Evolutionary conservation across 2,797 vertebrate genomes (phyloP).

Genomic region (Lepus townsendii): DNA sequence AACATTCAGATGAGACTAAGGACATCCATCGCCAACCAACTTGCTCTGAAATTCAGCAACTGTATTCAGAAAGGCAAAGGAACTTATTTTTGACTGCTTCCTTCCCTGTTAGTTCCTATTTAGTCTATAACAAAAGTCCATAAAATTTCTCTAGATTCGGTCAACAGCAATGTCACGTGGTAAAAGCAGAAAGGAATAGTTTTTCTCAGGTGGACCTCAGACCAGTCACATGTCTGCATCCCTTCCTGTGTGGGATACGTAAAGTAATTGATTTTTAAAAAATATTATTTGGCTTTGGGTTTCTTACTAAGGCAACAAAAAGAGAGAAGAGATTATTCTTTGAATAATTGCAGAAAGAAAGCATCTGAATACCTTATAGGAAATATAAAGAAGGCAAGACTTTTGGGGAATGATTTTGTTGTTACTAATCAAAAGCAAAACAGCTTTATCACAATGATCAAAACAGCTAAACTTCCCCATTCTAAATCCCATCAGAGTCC

Average conservation of each 20-base stretch:
- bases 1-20: not conserved
- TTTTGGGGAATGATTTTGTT: constrained; percentile 34
- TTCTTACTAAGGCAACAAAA: constrained; percentile 19
- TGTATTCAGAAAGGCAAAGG: not conserved
- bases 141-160: not conserved
- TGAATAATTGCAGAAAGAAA: not conserved
- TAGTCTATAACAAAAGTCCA: not conserved
- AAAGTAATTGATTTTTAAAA: constrained; percentile 7
- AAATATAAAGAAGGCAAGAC: not conserved
- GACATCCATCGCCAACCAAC: not conserved
- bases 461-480: not conserved
- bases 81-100: not conserved
- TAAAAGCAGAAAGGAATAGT: not conserved
- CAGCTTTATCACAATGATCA: not conserved
- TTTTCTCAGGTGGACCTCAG: not conserved
- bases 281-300: not conserved
- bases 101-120: constrained; percentile 2
- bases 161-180: not conserved
- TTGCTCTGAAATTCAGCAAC: not conserved
- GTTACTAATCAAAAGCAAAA: not conserved
- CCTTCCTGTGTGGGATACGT: not conserved
- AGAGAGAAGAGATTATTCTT: not conserved
- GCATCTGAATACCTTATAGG: not conserved
- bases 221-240: not conserved
- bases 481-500: not conserved